Conservation (phyloP, 2,113 vertebrate genomes). For the Pedetes capensis region DNA sequence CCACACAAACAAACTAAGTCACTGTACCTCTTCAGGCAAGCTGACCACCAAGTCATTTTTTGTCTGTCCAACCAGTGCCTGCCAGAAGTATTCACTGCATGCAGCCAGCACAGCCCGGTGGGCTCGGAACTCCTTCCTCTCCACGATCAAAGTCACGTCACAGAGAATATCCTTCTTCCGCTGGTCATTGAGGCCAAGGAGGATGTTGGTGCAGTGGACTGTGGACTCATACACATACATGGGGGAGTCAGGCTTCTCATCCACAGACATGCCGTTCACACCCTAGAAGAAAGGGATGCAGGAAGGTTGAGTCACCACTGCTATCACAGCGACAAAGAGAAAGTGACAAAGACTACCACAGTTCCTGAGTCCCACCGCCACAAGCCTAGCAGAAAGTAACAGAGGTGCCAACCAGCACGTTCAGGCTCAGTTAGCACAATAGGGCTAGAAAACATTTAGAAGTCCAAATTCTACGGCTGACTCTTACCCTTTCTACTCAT, state of each 20-base stretch:
- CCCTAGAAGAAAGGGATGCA: conserved; percentile 88
- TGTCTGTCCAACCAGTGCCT: conserved; percentile 94
- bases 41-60: conserved; percentile 96
- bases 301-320: not conserved
- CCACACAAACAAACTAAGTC: conserved; percentile 20
- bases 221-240: conserved; percentile 99
- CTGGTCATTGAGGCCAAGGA: conserved; percentile 99
- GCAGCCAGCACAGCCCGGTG: conserved; percentile 98
- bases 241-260: conserved; percentile 99
- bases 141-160: conserved; percentile 97
- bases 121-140: conserved; percentile 98
- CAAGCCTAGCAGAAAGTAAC: not conserved
- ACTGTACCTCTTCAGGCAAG: conserved; percentile 96
- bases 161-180: conserved; percentile 99
- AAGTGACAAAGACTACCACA: not conserved
- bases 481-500: not conserved
- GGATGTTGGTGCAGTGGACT: conserved; percentile 99
- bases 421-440: not conserved
- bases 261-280: conserved; percentile 99
- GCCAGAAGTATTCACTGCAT: conserved; percentile 98
- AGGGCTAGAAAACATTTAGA: not conserved
- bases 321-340: not conserved
- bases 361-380: not conserved
- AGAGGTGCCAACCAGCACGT: not conserved
- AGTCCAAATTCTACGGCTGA: not conserved